A percentile compares a stretch with the other conserved stretches of the same genome.
Evolutionary conservation across 2,888 invertebrate species (phyloP).

Genomic region (Electrophaes corylata): DNA sequence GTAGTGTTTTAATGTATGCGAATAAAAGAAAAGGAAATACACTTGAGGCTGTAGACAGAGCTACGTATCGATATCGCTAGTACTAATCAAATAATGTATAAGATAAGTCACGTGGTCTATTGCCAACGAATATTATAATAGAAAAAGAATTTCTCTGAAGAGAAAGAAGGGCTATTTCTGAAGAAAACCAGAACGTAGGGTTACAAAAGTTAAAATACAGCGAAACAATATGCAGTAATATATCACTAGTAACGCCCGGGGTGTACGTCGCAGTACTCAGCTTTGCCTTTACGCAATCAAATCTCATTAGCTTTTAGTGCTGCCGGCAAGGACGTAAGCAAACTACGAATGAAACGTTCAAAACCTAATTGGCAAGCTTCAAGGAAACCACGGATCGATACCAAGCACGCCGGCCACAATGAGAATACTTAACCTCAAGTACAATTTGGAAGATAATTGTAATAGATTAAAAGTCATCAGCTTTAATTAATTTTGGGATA

Average conservation of each 20-base stretch:
- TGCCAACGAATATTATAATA: too few relatives aligned
- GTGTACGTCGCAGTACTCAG: slow-evolving; percentile 46
- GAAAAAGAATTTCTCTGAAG: slow-evolving; percentile 12
- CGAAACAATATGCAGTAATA: slow-evolving; percentile 47
- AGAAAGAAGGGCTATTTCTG: slow-evolving; percentile 49
- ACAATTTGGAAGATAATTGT: slow-evolving; percentile 18
- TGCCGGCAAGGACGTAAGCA: slow-evolving; percentile 22
- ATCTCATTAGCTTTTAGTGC: slow-evolving; percentile 54
- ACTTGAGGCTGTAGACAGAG: too few relatives aligned
- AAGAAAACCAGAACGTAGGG: slow-evolving; percentile 50
- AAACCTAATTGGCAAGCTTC: slow-evolving; percentile 29
- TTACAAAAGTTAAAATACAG: slow-evolving; percentile 41
- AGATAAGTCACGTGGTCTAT: too few relatives aligned
- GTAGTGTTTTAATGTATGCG: neutral
- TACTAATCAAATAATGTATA: too few relatives aligned
- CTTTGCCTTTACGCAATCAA: slow-evolving; percentile 57
- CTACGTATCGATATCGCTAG: too few relatives aligned
- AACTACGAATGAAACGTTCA: slow-evolving; percentile 28
- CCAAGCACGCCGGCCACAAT: slow-evolving; percentile 12
- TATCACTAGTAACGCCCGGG: slow-evolving; percentile 40
- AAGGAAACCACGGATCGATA: slow-evolving; percentile 22
- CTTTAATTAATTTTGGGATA: slow-evolving; percentile 8
- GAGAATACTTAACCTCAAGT: slow-evolving; percentile 16
- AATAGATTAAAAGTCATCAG: slow-evolving; percentile 15
- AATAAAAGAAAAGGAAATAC: neutral